Percentiles rank a stretch among this genome's conserved stretches.
Conservation (phyloP, 2,113 vertebrate genomes). For the Charadrius vociferus region DNA sequence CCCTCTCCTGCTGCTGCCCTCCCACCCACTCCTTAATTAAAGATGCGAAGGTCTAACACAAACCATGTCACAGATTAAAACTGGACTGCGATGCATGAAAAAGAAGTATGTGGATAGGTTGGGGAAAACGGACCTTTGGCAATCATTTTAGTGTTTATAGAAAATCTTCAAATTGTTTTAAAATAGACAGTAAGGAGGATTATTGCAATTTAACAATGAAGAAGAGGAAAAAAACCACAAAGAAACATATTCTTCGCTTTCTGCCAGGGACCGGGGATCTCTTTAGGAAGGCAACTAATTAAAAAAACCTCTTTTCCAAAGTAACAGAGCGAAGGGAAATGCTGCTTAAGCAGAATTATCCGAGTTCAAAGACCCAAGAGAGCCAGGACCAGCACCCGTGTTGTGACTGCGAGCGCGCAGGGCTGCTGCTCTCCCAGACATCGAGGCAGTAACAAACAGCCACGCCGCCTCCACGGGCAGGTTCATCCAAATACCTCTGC, state of each 20-base stretch:
- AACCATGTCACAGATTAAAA: neutral
- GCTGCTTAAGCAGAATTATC: neutral
- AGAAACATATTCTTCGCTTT: neutral
- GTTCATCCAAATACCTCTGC: conserved; percentile 12
- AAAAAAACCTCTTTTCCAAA: neutral
- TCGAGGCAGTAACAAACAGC: neutral
- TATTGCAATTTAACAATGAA: neutral
- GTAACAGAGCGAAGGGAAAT: neutral
- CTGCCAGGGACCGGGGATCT: neutral
- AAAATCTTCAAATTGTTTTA: neutral
- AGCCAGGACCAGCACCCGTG: neutral
- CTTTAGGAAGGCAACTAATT: neutral
- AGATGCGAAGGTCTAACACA: neutral
- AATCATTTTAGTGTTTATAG: neutral
- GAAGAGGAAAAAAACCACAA: neutral
- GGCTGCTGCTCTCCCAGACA: neutral
- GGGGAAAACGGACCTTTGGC: neutral
- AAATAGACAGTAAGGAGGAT: neutral
- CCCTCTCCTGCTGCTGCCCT: neutral
- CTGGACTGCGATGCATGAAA: neutral
- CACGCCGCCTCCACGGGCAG: neutral
- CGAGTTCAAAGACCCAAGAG: neutral
- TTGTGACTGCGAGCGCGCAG: neutral
- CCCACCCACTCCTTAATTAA: conserved; percentile 1
- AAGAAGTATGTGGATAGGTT: neutral